phyloP scores from a whole-genome alignment of 92 coral and sea anemone genomes.

The Parazoanthus swiftii region DNA sequence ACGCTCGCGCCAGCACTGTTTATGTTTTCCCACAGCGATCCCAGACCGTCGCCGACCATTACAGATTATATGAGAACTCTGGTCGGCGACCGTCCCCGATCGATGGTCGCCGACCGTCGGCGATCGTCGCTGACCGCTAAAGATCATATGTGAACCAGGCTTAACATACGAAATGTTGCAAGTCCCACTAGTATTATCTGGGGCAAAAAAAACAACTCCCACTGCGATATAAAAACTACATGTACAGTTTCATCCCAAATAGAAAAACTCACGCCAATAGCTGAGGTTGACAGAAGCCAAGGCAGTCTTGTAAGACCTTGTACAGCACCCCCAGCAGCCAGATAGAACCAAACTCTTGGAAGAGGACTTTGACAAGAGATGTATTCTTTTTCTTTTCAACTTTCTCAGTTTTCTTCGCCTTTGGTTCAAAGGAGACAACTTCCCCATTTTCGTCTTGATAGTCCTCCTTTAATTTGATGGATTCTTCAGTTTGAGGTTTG shows the following conservation, averaged over 20 bases:
- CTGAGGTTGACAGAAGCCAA: slow-evolving; percentile 65
- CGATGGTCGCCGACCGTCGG: too few relatives aligned
- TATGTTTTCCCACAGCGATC: too few relatives aligned
- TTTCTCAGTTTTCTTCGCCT: slow-evolving; percentile 7
- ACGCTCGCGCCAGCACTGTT: too few relatives aligned
- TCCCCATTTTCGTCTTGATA: slow-evolving; percentile 14
- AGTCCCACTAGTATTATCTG: too few relatives aligned
- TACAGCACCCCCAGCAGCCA: slow-evolving; percentile 53
- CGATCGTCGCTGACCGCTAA: too few relatives aligned
- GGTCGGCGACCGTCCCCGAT: too few relatives aligned
- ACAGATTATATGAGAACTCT: too few relatives aligned
- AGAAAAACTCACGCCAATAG: slow-evolving; percentile 43
- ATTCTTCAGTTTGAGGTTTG: slow-evolving; percentile 12
- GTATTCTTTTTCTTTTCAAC: slow-evolving; percentile 38
- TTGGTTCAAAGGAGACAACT: slow-evolving; percentile 26
- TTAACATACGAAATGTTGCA: too few relatives aligned
- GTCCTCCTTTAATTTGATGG: slow-evolving; percentile 10
- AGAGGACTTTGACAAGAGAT: slow-evolving; percentile 56
- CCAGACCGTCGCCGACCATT: too few relatives aligned
- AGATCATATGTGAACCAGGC: too few relatives aligned
- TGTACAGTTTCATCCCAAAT: too few relatives aligned
- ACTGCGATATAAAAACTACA: too few relatives aligned
- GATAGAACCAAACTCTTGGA: slow-evolving; percentile 41
- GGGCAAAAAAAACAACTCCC: neutral
- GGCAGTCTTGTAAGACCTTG: slow-evolving; percentile 59